Evolutionary conservation across 2,113 vertebrate species (phyloP).

Genomic region (Cyanoramphus novaezelandiae): DNA sequence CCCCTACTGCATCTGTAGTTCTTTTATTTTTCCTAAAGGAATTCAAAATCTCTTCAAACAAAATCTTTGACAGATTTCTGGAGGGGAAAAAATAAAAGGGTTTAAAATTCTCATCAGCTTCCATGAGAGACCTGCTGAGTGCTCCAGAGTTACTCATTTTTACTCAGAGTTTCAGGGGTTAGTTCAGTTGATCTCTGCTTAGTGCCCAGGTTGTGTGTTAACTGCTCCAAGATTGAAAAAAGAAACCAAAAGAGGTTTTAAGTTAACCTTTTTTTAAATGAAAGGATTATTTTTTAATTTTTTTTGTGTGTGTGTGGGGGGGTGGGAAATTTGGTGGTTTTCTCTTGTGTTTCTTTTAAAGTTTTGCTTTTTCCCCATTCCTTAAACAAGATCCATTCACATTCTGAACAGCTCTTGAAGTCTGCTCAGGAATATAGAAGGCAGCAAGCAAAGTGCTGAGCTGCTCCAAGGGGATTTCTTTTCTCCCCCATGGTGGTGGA

Average conservation of each 20-base stretch:
- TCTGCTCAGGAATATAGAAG: not conserved
- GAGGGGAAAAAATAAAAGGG: not conserved
- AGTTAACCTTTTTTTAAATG: not conserved
- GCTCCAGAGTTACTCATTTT: slow-evolving; percentile 58
- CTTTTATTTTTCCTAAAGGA: not conserved
- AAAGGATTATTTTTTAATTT: not conserved
- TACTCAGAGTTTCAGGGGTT: not conserved
- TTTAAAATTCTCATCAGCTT: not conserved
- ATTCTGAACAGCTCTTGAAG: not conserved
- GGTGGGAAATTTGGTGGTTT: not conserved
- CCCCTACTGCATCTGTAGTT: not conserved
- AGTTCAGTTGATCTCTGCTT: not conserved
- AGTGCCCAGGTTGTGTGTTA: not conserved
- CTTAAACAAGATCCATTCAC: not conserved
- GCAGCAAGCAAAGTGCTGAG: not conserved
- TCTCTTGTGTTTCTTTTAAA: not conserved
- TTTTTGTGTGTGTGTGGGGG: not conserved
- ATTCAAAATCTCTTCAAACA: not conserved
- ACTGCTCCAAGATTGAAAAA: not conserved
- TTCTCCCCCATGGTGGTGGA: not conserved
- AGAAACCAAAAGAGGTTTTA: rapidly evolving
- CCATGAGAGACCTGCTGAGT: slow-evolving; percentile 3
- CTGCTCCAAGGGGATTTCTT: not conserved
- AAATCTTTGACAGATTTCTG: not conserved
- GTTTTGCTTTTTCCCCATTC: not conserved